phyloP scores from a whole-genome alignment of 2,888 invertebrate genomes.

The Leptopterna dolabrata region DNA sequence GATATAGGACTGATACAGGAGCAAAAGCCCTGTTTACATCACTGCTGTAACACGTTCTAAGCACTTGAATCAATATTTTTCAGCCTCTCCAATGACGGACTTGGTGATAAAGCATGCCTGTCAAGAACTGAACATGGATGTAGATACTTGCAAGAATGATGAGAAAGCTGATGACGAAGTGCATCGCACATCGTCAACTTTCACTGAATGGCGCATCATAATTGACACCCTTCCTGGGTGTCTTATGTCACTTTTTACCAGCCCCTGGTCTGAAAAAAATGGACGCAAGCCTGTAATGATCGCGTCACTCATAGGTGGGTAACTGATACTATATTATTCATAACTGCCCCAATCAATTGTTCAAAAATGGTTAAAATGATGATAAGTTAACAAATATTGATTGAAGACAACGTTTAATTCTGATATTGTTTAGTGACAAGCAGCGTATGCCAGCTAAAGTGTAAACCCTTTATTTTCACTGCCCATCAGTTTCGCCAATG shows the following conservation, averaged over 20 bases:
- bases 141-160: neutral
- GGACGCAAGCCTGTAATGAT: constrained; percentile 32
- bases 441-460: too few species aligned
- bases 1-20: too few species aligned
- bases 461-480: too few species aligned
- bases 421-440: too few species aligned
- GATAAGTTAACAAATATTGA: too few species aligned
- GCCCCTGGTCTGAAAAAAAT: constrained; percentile 45
- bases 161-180: neutral
- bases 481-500: too few species aligned
- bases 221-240: constrained; percentile 30
- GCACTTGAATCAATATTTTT: neutral
- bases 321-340: neutral
- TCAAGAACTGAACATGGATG: neutral
- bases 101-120: constrained; percentile 27
- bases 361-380: neutral
- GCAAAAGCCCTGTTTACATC: too few species aligned
- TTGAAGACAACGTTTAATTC: too few species aligned
- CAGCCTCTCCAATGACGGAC: constrained; percentile 25
- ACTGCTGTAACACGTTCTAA: neutral
- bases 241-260: constrained; percentile 27
- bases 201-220: neutral
- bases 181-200: neutral
- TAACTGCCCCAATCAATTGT: neutral
- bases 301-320: constrained; percentile 8